phyloP scores from a whole-genome alignment of 1,140 invertebrate species.

The Helicoverpa armigera region DNA sequence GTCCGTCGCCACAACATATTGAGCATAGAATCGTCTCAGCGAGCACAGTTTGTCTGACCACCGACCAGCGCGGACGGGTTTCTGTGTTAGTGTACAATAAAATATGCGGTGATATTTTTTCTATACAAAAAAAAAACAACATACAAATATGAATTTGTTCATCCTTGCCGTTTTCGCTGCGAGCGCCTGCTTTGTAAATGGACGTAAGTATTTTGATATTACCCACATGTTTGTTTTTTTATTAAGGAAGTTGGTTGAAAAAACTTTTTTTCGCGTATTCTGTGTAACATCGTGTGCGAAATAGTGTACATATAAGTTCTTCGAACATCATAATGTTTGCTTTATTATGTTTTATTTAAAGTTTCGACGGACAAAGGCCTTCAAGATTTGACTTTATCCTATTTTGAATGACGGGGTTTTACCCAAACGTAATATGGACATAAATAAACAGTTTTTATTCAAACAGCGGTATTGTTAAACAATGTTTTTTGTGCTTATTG shows the following conservation, averaged over 20 bases:
- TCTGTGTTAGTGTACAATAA: not conserved
- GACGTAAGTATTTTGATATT: constrained; percentile 35
- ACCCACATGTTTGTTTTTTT: not conserved
- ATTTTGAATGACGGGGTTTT: not conserved
- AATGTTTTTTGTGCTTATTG: not conserved
- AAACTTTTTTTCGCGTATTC: not conserved
- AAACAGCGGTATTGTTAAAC: constrained; percentile 1
- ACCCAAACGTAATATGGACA: not conserved
- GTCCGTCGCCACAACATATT: constrained; percentile 15
- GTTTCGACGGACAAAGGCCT: not conserved
- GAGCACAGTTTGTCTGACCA: constrained; percentile 23
- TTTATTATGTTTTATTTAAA: too few species aligned
- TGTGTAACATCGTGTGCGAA: not conserved
- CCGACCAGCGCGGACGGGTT: not conserved
- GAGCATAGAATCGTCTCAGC: not conserved
- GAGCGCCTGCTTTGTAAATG: constrained; percentile 26
- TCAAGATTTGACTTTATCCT: not conserved
- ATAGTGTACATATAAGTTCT: not conserved
- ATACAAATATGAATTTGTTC: constrained; percentile 25
- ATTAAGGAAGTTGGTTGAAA: not conserved
- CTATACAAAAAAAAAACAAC: not conserved
- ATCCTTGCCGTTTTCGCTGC: constrained; percentile 11
- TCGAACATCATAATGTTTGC: not conserved
- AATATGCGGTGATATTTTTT: constrained; percentile 30
- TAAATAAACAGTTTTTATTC: not conserved